Conservation (phyloP, 2,113 vertebrate species). For the Lathamus discolor region DNA sequence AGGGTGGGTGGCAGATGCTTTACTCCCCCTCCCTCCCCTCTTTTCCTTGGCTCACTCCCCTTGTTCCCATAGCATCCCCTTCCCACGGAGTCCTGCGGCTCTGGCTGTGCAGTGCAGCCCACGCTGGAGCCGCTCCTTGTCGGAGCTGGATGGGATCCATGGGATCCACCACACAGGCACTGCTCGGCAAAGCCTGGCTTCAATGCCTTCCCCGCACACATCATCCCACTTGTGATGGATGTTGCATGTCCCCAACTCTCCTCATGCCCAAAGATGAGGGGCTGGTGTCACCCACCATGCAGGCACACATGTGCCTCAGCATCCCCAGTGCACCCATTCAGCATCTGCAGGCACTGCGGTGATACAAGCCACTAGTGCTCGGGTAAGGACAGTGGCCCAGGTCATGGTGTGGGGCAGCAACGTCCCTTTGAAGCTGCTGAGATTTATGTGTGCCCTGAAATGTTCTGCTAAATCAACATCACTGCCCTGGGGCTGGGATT, state of each 20-base stretch:
- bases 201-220: rapidly evolving
- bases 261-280: rapidly evolving
- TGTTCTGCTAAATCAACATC: background rate
- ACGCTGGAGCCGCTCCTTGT: background rate
- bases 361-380: background rate
- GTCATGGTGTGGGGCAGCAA: background rate
- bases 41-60: slow-evolving; percentile 35
- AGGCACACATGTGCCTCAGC: rapidly evolving
- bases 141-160: background rate
- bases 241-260: rapidly evolving
- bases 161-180: background rate
- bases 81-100: background rate
- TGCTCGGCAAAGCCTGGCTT: background rate
- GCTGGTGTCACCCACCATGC: rapidly evolving
- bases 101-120: background rate
- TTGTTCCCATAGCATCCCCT: slow-evolving; percentile 1
- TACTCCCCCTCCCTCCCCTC: background rate
- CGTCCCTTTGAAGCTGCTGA: background rate
- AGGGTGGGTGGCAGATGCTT: slow-evolving; percentile 50
- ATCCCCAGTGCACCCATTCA: rapidly evolving
- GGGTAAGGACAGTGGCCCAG: rapidly evolving
- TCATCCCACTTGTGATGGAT: rapidly evolving
- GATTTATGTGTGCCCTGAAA: background rate
- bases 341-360: rapidly evolving
- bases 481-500: background rate